Evolutionary conservation across 2,888 invertebrate genomes (phyloP).

Genomic region (Zele albiditarsus): DNA sequence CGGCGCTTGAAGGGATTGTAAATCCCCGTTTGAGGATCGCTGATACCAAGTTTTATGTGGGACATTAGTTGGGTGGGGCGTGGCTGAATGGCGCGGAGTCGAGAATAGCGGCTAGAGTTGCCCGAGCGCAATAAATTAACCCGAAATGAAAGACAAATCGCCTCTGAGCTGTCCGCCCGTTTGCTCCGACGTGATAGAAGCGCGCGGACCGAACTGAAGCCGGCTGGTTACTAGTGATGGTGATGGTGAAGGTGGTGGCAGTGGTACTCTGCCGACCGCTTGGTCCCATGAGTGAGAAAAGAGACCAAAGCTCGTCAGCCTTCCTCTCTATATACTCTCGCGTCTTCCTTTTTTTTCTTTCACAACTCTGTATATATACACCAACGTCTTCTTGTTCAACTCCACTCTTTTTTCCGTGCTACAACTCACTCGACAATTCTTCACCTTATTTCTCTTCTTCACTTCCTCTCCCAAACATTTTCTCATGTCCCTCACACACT

Average conservation of each 20-base stretch:
- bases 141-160: constrained; percentile 73
- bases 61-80: constrained; percentile 73
- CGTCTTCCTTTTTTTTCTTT: constrained; percentile 18
- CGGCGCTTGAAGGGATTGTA: constrained; percentile 73
- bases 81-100: constrained; percentile 68
- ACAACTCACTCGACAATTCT: constrained; percentile 19
- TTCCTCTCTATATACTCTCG: constrained; percentile 36
- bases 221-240: constrained; percentile 55
- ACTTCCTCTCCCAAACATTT: constrained; percentile 11
- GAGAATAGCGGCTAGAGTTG: constrained; percentile 62
- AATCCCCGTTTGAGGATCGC: constrained; percentile 74
- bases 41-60: constrained; percentile 74
- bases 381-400: constrained; percentile 38
- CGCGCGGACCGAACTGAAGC: constrained; percentile 65
- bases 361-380: constrained; percentile 12
- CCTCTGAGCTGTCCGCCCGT: constrained; percentile 72
- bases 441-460: constrained; percentile 18
- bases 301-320: constrained; percentile 55
- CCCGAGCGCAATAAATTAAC: constrained; percentile 71
- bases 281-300: constrained; percentile 56
- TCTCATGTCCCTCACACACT: neutral
- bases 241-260: constrained; percentile 40
- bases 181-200: constrained; percentile 71
- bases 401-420: neutral
- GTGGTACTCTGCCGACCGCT: constrained; percentile 44